Base-by-base conservation (phyloP, 92 coral and sea anemone genomes). In the Actinernus sp. region DNA sequence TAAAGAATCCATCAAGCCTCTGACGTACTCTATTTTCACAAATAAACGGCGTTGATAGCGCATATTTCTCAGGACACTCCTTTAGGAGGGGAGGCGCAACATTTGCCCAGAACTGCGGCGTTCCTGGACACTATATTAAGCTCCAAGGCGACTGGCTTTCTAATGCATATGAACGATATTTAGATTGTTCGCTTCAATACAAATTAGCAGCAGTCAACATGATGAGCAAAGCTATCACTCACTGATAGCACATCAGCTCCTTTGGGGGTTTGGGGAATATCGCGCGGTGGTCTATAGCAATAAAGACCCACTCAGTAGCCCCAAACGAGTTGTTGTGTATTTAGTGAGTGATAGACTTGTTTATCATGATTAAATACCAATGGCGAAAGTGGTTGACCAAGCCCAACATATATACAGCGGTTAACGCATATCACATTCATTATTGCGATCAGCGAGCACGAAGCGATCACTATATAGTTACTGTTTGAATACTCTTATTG, bases 11-110 rank as follows among this genome's bases (percentile, higher is more conserved):
- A 32, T 49, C 0, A 23, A 17, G 1, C 31, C 71, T 0, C 57
- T 70, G 2, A 57, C 67, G 4, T 55, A 70, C 23, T 9, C 66
- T 16, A 54, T 49, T 16, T 70, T 68, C 43, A 26, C 55, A n/a
- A 27, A 1, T 0, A 57, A 70, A 32, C 77, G 79, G 70, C 0
- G 6, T 71, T 7, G 58, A 58, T 26, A 26, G 43, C 50, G 18
- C 11, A 24, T 43, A 20, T 10, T 69, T 33, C 50, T 40, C 78
- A 24, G 78, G 68, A 14, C 78, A 71, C 58, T 71, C 59, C 26
- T 71, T 58, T 22, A 43, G 78, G 8, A 4, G 48, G 28, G 71
- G 60, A 28, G 80, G 69, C 17, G 71, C 80, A 23, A 59, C 61
- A 23, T 73, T n/a, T n/a, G n/a, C n/a, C n/a, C n/a, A n/a, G 48